These are phyloP conservation scores for Dicentrarchus labrax DNA, from an alignment of 2,113 vertebrate genomes.

Conservation along the genomic window DNA sequence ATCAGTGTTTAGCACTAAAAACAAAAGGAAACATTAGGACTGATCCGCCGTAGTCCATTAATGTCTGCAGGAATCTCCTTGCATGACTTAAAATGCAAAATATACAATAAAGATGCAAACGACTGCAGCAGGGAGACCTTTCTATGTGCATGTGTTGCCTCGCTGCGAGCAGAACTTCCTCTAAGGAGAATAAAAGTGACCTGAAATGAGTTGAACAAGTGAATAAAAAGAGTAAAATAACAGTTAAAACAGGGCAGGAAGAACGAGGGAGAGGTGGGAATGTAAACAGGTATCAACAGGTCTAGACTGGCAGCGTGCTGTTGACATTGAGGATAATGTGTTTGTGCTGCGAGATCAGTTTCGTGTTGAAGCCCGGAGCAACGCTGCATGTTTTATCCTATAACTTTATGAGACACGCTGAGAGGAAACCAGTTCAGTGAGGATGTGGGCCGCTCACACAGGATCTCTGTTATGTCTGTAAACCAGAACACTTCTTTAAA, in stretches of 20 bases:
- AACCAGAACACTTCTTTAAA: no score
- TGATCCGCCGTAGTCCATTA: no score
- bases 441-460: no score
- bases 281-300: constrained; percentile 14
- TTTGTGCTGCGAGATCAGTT: background rate
- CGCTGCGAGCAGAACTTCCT: background rate
- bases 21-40: no score
- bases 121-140: background rate
- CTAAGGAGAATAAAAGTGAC: background rate
- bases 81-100: background rate
- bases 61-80: no score
- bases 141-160: background rate
- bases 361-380: background rate
- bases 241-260: background rate
- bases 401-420: background rate
- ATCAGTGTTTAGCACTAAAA: no score
- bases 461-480: no score
- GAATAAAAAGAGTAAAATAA: background rate
- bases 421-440: background rate
- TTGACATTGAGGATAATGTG: background rate
- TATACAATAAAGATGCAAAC: background rate
- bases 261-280: background rate
- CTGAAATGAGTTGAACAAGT: background rate
- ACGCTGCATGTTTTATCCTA: no score
- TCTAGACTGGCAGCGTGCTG: background rate